Evolutionary conservation across 2,888 invertebrate species (phyloP).

Genomic region (Drosophila parthenogenetica): DNA sequence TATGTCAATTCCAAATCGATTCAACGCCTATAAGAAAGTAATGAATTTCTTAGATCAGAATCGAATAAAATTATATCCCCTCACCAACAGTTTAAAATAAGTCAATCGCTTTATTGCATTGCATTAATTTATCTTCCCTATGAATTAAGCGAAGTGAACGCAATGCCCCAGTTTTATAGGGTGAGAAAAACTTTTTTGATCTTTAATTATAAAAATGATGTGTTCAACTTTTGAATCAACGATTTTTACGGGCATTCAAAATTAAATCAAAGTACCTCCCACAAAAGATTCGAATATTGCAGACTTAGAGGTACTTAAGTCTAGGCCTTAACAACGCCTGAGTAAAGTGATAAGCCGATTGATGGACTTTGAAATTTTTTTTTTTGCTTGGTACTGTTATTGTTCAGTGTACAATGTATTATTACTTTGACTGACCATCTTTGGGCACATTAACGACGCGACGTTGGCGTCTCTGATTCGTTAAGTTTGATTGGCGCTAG

Average conservation of each 20-base stretch:
- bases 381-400: slow-evolving; percentile 13
- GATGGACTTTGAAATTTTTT: neutral
- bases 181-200: too few relatives aligned
- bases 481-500: slow-evolving; percentile 52
- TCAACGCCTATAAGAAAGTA: too few relatives aligned
- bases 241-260: neutral
- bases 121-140: too few relatives aligned
- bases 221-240: neutral
- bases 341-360: slow-evolving; percentile 5
- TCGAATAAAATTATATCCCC: too few relatives aligned
- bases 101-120: too few relatives aligned
- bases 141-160: too few relatives aligned
- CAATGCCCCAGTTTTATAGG: too few relatives aligned
- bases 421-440: slow-evolving; percentile 59
- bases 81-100: too few relatives aligned
- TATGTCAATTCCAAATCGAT: too few relatives aligned
- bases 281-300: neutral
- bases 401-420: slow-evolving; percentile 29
- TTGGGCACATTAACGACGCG: slow-evolving; percentile 56
- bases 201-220: too few relatives aligned
- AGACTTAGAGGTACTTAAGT: neutral
- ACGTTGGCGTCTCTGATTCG: slow-evolving; percentile 42
- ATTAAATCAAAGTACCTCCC: neutral
- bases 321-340: neutral
- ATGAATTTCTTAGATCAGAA: too few relatives aligned